Evolutionary conservation across 2,797 vertebrate genomes (phyloP).

Genomic region (Dendrocincla tyrannina): DNA sequence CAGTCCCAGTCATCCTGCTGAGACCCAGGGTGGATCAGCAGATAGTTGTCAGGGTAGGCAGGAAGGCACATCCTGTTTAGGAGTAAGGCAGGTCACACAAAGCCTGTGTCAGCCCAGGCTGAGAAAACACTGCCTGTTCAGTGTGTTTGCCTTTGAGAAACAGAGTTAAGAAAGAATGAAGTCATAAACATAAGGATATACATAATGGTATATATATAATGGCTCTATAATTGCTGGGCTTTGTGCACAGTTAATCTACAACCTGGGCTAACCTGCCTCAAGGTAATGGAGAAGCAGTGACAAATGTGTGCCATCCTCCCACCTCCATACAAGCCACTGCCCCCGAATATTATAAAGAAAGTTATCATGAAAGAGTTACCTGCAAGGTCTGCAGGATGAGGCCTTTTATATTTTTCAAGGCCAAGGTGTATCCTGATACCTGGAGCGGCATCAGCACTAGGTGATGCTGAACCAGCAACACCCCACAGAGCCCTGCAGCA

Average conservation of each 20-base stretch:
- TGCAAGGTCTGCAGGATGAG: neutral
- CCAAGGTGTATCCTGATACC: neutral
- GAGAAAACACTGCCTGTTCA: neutral
- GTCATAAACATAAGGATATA: constrained; percentile 1
- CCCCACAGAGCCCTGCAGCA: neutral
- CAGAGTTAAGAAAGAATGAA: neutral
- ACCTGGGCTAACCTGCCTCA: constrained; percentile 1
- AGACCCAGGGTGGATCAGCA: neutral
- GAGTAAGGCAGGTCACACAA: neutral
- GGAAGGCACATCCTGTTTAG: neutral
- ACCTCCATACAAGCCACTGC: neutral
- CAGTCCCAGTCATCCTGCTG: neutral
- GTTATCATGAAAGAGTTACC: neutral
- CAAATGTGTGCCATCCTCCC: neutral
- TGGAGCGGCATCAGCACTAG: accelerated
- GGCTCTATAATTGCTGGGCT: neutral
- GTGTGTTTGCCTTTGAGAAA: constrained; percentile 16
- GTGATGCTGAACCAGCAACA: neutral
- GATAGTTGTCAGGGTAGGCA: neutral
- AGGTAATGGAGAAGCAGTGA: neutral
- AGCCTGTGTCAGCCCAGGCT: neutral
- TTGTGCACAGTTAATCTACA: constrained; percentile 32
- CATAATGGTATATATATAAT: neutral
- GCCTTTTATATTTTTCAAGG: neutral
- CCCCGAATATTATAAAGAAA: neutral